phyloP scores from a whole-genome alignment of 2,797 vertebrate species.

The Okamejei kenojei region DNA sequence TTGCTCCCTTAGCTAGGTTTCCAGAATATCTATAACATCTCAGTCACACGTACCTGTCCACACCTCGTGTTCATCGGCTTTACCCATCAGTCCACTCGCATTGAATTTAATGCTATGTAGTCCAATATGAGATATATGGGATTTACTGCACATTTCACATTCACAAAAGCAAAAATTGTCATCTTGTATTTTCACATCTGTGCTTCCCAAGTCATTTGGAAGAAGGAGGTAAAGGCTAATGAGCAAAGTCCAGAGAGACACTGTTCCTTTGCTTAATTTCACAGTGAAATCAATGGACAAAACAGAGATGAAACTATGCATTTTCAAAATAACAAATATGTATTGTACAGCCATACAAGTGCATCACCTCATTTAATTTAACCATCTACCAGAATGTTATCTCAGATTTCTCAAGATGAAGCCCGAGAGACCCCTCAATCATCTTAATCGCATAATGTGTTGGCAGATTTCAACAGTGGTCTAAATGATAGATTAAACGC shows the following conservation, averaged over 20 bases:
- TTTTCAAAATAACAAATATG: background rate
- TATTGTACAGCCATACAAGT: background rate
- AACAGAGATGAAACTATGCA: background rate
- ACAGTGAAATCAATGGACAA: background rate
- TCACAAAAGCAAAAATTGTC: too few relatives aligned
- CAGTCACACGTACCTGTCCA: too few relatives aligned
- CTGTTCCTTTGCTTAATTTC: background rate
- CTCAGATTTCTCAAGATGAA: background rate
- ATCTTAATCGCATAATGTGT: background rate
- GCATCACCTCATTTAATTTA: background rate
- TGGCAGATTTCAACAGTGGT: background rate
- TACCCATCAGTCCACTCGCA: too few relatives aligned
- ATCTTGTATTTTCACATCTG: background rate
- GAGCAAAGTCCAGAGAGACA: background rate
- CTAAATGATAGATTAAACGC: background rate
- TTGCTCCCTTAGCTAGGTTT: too few relatives aligned
- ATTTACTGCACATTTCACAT: too few relatives aligned
- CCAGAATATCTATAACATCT: too few relatives aligned
- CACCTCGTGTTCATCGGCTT: too few relatives aligned
- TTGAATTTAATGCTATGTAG: too few relatives aligned
- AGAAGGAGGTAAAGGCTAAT: background rate
- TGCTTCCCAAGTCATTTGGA: background rate
- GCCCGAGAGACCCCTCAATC: too few relatives aligned
- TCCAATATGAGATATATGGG: too few relatives aligned
- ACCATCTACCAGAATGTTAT: background rate